Percentiles rank a stretch among this genome's conserved stretches.
Evolutionary conservation across 2,888 invertebrate species (phyloP).

Genomic region (Camptogramma bilineatum): DNA sequence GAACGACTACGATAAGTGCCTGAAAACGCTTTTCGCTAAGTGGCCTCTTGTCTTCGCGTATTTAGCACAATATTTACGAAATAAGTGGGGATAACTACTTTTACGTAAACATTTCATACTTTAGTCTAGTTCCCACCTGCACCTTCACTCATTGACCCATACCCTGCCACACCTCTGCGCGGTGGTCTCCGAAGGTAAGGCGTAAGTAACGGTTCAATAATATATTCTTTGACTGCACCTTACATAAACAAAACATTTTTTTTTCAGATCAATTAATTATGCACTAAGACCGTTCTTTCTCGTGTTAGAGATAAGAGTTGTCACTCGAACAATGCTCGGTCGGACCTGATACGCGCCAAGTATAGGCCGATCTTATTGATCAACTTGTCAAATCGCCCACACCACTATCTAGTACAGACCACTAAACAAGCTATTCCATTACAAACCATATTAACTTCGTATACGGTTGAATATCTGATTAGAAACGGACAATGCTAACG

Average conservation of each 20-base stretch:
- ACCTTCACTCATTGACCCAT: too few relatives aligned
- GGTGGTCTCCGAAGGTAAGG: too few relatives aligned
- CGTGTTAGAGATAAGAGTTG: constrained; percentile 39
- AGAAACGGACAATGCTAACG: background rate
- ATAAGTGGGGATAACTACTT: too few relatives aligned
- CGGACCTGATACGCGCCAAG: constrained; percentile 55
- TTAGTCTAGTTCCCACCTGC: too few relatives aligned
- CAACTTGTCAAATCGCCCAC: constrained; percentile 61
- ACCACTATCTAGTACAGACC: constrained; percentile 19
- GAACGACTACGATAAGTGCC: constrained; percentile 7
- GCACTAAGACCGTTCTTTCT: constrained; percentile 21
- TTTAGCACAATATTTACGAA: background rate
- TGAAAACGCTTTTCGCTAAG: constrained; percentile 3
- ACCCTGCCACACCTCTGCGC: too few relatives aligned
- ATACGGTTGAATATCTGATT: constrained; percentile 19
- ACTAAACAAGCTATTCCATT: constrained; percentile 9
- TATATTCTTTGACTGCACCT: background rate
- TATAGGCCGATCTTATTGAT: constrained; percentile 61
- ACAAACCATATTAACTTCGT: constrained; percentile 22
- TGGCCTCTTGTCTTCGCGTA: background rate
- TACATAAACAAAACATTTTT: background rate
- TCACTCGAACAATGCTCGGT: constrained; percentile 52
- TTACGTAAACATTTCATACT: too few relatives aligned
- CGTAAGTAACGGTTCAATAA: too few relatives aligned
- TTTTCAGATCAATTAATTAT: constrained; percentile 18